Evolutionary conservation across 2,113 vertebrate species (phyloP).

Genomic region (Stigmatopora argus): DNA sequence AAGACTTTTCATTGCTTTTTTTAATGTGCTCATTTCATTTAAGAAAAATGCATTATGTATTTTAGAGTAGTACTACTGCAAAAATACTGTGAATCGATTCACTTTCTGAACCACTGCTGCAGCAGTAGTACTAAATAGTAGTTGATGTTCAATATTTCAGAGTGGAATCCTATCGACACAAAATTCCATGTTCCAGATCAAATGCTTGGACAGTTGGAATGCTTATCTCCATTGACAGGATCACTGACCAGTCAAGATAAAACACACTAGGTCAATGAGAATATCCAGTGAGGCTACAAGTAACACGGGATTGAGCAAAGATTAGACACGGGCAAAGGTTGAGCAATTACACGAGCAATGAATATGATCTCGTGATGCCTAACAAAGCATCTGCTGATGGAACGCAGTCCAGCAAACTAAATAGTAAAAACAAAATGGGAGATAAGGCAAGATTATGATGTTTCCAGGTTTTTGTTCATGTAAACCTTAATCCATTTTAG

Average conservation of each 20-base stretch:
- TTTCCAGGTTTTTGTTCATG: neutral
- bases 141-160: too few species aligned
- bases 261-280: conserved; percentile 34
- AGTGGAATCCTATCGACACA: too few species aligned
- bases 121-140: too few species aligned
- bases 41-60: too few species aligned
- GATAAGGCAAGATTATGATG: neutral
- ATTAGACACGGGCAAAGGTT: conserved; percentile 64
- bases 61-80: too few species aligned
- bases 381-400: conserved; percentile 23
- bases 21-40: too few species aligned
- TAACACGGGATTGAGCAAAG: conserved; percentile 45
- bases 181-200: too few species aligned
- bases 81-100: too few species aligned
- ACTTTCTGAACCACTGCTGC: too few species aligned
- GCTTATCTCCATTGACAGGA: too few species aligned
- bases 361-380: conserved; percentile 51
- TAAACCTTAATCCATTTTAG: neutral
- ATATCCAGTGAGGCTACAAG: conserved; percentile 16
- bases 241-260: neutral
- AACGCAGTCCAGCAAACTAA: neutral
- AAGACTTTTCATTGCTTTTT: neutral
- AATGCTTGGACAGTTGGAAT: too few species aligned
- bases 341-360: conserved; percentile 52
- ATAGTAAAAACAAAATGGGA: neutral